phyloP scores from a whole-genome alignment of 2,888 invertebrate genomes.

The Drosophila imparisetae region DNA sequence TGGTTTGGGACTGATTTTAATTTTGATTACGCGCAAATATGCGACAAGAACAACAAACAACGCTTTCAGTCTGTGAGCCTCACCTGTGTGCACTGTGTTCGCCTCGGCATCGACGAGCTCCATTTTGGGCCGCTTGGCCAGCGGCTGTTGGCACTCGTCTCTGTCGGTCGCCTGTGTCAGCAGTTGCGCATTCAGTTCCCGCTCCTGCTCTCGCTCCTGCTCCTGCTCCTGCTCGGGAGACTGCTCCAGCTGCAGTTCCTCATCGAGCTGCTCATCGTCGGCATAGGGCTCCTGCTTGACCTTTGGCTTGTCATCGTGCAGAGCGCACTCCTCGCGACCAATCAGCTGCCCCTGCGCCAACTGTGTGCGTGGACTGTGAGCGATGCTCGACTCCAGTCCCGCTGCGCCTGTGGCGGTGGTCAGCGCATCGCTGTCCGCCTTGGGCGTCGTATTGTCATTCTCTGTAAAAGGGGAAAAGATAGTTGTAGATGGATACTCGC shows the following conservation, averaged over 20 bases:
- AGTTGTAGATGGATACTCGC: not conserved
- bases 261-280: conserved; percentile 52
- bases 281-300: conserved; percentile 79
- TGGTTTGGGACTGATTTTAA: conserved; percentile 17
- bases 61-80: conserved; percentile 84
- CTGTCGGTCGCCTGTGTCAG: conserved; percentile 8
- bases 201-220: conserved; percentile 29
- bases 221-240: conserved; percentile 19
- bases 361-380: conserved; percentile 87
- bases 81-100: conserved; percentile 96
- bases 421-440: conserved; percentile 78
- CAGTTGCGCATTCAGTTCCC: conserved; percentile 11
- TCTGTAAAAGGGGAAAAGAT: conserved; percentile 65
- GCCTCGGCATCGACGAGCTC: conserved; percentile 95
- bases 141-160: conserved; percentile 84
- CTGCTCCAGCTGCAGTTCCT: conserved; percentile 27
- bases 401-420: conserved; percentile 14
- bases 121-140: conserved; percentile 90
- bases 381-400: conserved; percentile 68
- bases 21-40: conserved; percentile 49
- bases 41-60: conserved; percentile 12
- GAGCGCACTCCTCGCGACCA: conserved; percentile 37
- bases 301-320: conserved; percentile 61
- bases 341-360: conserved; percentile 68
- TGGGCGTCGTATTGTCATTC: conserved; percentile 87